Conservation (phyloP, 2,113 vertebrate genomes). For the Cavia porcellus region DNA sequence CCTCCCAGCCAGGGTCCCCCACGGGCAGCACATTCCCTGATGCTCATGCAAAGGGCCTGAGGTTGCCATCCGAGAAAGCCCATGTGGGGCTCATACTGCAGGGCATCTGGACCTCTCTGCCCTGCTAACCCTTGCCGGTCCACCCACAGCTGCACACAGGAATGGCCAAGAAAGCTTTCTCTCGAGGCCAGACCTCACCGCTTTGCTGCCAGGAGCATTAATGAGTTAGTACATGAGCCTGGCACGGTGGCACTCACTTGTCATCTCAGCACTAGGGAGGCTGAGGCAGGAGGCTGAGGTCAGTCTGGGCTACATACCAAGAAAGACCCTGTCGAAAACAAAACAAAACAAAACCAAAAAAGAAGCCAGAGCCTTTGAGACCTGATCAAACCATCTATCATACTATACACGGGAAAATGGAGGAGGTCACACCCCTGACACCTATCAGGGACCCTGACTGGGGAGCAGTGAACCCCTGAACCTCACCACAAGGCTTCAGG, state of each 20-base stretch:
- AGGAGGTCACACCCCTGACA: not conserved
- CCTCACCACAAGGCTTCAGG: not conserved
- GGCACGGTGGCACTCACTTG: not conserved
- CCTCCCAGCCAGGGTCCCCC: rapidly evolving
- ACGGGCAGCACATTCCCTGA: not conserved
- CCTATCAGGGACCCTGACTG: not conserved
- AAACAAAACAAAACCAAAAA: not conserved
- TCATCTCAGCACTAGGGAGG: not conserved
- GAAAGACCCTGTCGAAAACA: not conserved
- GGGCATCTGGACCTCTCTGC: not conserved
- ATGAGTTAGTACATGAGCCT: not conserved
- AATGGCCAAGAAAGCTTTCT: not conserved
- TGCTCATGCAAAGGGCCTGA: not conserved
- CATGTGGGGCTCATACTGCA: not conserved
- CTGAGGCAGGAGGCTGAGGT: not conserved
- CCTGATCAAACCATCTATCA: not conserved
- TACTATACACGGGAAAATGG: not conserved
- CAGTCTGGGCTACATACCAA: not conserved
- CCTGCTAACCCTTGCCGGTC: not conserved
- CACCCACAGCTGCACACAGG: not conserved
- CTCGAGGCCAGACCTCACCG: not conserved
- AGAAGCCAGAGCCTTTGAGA: not conserved
- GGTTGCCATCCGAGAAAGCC: not conserved
- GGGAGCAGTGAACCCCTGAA: not conserved
- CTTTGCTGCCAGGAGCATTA: not conserved